Evolutionary conservation across 1,140 invertebrate genomes (phyloP).

Genomic region (Bombus vancouverensis): DNA sequence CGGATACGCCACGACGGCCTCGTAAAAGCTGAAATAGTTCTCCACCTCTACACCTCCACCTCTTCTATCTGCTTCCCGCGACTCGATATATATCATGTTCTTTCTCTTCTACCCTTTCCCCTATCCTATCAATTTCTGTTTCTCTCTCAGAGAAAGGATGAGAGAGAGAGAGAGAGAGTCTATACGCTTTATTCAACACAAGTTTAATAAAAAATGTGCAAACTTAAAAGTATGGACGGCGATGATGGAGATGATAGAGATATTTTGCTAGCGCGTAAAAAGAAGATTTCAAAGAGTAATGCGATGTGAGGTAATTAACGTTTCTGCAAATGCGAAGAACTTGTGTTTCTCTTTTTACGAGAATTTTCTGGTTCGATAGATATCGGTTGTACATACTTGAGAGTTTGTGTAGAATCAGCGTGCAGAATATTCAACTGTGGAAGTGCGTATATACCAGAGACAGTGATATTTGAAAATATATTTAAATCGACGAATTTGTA

Average conservation of each 20-base stretch:
- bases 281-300: not conserved
- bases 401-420: not conserved
- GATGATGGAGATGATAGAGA: too few species aligned
- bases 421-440: too few species aligned
- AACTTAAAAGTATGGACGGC: not conserved
- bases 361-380: not conserved
- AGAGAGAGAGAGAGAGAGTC: too few species aligned
- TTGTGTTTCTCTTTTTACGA: not conserved
- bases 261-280: not conserved
- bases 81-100: not conserved
- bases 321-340: not conserved
- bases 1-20: conserved; percentile 71
- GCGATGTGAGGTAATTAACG: not conserved
- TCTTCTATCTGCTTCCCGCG: not conserved
- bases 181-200: too few species aligned
- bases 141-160: not conserved
- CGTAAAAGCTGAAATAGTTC: conserved; percentile 68
- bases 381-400: too few species aligned
- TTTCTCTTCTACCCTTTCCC: not conserved
- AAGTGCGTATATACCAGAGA: not conserved
- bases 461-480: not conserved
- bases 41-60: not conserved
- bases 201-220: conserved; percentile 4
- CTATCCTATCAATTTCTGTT: not conserved
- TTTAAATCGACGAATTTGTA: not conserved